Base-by-base conservation (phyloP, 2,113 vertebrate genomes). In the Pagrus major region DNA sequence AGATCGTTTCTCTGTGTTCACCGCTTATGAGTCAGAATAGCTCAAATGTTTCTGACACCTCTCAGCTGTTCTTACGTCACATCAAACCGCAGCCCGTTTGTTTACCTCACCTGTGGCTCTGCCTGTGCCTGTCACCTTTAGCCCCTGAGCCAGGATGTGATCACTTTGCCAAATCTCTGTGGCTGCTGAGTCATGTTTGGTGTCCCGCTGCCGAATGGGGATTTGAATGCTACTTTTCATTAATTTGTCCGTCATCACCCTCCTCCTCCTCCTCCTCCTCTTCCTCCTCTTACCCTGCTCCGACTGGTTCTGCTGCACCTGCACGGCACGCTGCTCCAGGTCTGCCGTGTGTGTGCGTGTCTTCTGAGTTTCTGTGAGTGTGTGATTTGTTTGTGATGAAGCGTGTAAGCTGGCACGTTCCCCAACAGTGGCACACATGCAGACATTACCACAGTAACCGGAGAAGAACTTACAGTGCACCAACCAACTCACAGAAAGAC, bases 211-310 rank as follows among this genome's bases (percentile, higher is more conserved):
- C 52, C 29, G 51, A 56, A 49, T 8, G 27, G 59, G 44, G 78
- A 85, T 84, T 83, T 86, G 56, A 85, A 64, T 71, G 25, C 33
- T 80, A 86, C 79, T 85, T 80, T 84, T 88, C 83, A 83, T 83
- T 87, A 83, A 68, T 86, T 73, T 79, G 68, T 86, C 76, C 23
- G 44, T 92, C 89, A 64, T 33, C 79, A 41, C 71, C 76, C 71
- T 58, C 86, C 74, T 68, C 71, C 56, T 70, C 63, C 42, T 58
- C 67, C 27, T 46, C 51, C 59, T 74, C 68, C 60, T 76, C 58
- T 27, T 78, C 81, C 41, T 65, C 72, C 12, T 63, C 80, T 72
- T 78, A 35, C 71, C 51, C 64, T 85, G 76, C 70, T 81, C 74
- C 18, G 5, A 84, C 78, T 86, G 72, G 65, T 85, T 73, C 76